These are phyloP conservation scores for Drosophila nikananu DNA, from an alignment of 1,140 invertebrate species.

Conservation along the genomic window DNA sequence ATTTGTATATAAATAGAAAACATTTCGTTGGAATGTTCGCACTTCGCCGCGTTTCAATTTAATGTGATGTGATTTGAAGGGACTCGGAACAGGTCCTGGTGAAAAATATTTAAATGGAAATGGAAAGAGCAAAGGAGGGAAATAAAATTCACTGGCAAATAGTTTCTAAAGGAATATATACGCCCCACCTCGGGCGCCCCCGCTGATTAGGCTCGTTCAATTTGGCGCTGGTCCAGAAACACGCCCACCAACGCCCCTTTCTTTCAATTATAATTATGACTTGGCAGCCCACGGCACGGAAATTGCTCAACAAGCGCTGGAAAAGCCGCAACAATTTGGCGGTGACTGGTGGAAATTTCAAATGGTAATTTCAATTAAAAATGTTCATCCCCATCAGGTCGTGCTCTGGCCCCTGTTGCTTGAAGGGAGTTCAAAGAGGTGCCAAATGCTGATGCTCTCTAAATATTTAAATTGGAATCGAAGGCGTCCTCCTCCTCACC, in stretches of 20 bases:
- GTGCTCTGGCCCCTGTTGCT: slow-evolving; percentile 2
- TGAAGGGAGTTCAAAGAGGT: slow-evolving; percentile 51
- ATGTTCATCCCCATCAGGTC: slow-evolving; percentile 25
- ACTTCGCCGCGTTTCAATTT: slow-evolving; percentile 19
- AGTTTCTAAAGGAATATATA: slow-evolving; percentile 37
- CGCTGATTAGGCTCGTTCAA: slow-evolving; percentile 47
- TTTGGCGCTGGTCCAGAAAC: slow-evolving; percentile 40
- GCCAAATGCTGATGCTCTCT: slow-evolving; percentile 46
- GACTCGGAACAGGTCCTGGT: slow-evolving; percentile 3
- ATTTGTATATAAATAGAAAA: slow-evolving; percentile 54
- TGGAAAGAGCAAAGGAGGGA: slow-evolving; percentile 1
- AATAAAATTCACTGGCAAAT: slow-evolving; percentile 24
- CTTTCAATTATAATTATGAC: slow-evolving; percentile 58
- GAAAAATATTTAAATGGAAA: slow-evolving; percentile 3
- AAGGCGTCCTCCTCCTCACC: background rate
- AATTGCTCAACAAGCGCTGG: slow-evolving; percentile 20
- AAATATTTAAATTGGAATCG: slow-evolving; percentile 53
- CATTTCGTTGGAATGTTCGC: slow-evolving; percentile 35
- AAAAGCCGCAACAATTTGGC: slow-evolving; percentile 43
- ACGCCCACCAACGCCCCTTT: slow-evolving; percentile 9
- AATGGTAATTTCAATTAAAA: slow-evolving; percentile 80
- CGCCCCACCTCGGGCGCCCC: background rate
- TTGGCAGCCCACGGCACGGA: slow-evolving; percentile 54
- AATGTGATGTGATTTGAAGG: slow-evolving; percentile 51
- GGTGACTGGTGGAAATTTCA: slow-evolving; percentile 51